Evolutionary conservation across 2,888 invertebrate species (phyloP).

Genomic region (Himalopsyche japonica): DNA sequence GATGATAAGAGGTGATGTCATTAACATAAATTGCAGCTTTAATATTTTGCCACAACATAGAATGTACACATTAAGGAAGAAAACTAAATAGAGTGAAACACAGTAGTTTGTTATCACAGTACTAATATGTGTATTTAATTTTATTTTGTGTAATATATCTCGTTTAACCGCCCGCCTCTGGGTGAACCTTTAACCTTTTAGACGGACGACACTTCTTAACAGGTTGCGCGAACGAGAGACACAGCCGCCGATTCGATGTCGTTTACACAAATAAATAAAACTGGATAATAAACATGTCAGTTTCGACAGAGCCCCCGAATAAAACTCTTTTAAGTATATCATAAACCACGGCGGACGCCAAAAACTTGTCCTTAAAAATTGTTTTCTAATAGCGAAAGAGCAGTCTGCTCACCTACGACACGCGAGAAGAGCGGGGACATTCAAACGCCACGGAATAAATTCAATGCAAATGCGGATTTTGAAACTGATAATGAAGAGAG

Average conservation of each 20-base stretch:
- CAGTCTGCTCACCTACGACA: not conserved
- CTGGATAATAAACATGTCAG: constrained; percentile 39
- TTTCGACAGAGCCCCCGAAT: constrained; percentile 32
- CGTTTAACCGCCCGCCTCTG: not conserved
- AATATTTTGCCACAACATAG: too few relatives aligned
- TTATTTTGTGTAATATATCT: too few relatives aligned
- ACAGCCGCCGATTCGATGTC: constrained; percentile 8
- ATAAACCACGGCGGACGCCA: constrained; percentile 30
- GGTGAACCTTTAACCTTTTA: constrained; percentile 25
- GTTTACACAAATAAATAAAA: constrained; percentile 37
- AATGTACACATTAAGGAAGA: too few relatives aligned
- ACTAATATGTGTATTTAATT: too few relatives aligned
- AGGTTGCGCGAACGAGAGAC: not conserved
- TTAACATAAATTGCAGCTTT: too few relatives aligned
- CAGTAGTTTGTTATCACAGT: too few relatives aligned
- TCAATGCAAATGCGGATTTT: not conserved
- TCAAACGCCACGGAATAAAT: not conserved
- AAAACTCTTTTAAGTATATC: constrained; percentile 28
- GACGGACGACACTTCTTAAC: constrained; percentile 10
- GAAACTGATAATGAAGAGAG: not conserved
- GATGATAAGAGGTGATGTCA: too few relatives aligned
- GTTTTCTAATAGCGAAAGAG: constrained; percentile 21
- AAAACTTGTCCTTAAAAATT: constrained; percentile 32
- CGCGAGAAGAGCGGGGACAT: not conserved
- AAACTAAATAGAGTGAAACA: too few relatives aligned